Evolutionary conservation across 1,140 invertebrate species (phyloP), one percentile per base, ranked within the genome.

Genomic region (Mylabris phalerata): DNA sequence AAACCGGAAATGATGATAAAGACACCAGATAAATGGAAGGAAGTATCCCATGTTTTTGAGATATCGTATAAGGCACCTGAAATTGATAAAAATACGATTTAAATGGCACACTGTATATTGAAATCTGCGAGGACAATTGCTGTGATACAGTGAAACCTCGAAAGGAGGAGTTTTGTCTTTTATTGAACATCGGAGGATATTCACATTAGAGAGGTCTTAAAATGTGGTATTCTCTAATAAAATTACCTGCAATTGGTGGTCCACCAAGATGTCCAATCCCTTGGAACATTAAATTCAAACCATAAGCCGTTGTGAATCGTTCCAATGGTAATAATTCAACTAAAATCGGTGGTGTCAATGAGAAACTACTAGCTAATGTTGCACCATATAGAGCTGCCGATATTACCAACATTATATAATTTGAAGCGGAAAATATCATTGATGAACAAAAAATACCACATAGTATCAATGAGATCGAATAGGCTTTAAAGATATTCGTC

Each of bases 231-330:
- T 19, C 19, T 19, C 19, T 19, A 19, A 19, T 19, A 19, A 19
- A 19, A n/a, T 59, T 63, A 77, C 82, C 82, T 58, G 81, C 81
- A 68, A 82, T 76, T 3, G 82, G 82, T 4, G 82, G 82, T 41
- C 82, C 82, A 26, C 75, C 70, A 32, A 84, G 70, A 73, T 82
- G 80, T 41, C 82, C 82, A 55, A 84, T 75, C 4, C 93, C 93
- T 77, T 95, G 90, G 67, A 92, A 89, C 10, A 95, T 74, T 13
- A 94, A 76, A 43, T 92, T 83, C 38, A 96, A 75, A 38, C 93
- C 93, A 73, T 95, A 95, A 5, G 90, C 91, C 63, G 86, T 87
- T 2, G 92, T 93, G 71, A 97, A 93, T 48, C 81, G 76, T 48
- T 90, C 87, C 61, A 92, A 71, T 1, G 89, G 87, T 25, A 90